Conservation (phyloP, 2,113 vertebrate species). For the Typhlomys cinereus region DNA sequence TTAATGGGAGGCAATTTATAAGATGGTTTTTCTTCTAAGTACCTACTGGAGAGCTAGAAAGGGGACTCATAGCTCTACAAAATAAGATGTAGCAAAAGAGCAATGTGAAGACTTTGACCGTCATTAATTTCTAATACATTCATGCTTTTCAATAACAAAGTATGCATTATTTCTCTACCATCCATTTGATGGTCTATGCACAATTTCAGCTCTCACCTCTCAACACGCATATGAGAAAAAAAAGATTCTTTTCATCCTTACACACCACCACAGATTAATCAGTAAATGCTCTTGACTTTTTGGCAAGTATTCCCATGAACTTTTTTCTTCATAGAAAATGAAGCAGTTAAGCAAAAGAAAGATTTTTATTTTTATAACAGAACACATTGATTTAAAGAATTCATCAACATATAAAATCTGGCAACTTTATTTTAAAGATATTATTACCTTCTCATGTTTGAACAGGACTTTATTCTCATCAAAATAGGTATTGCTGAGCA, state of each 20-base stretch:
- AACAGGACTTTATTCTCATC: background rate
- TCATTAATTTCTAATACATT: background rate
- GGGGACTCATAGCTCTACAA: background rate
- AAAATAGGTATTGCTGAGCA: too few species aligned
- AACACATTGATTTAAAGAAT: background rate
- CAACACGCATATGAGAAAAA: background rate
- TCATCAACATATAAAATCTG: background rate
- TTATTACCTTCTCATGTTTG: background rate
- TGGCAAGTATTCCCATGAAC: background rate
- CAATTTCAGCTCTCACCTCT: background rate
- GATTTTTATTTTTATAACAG: background rate
- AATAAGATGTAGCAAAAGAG: background rate
- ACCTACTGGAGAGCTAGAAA: background rate
- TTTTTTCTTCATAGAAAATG: constrained; percentile 1
- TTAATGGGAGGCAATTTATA: constrained; percentile 32
- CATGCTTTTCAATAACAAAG: background rate
- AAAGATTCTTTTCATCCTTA: background rate
- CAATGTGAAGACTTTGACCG: background rate
- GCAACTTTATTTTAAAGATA: background rate
- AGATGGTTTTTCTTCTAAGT: background rate
- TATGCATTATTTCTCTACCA: background rate
- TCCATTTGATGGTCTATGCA: background rate
- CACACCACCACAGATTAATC: background rate
- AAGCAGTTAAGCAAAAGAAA: background rate
- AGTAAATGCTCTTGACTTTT: background rate